phyloP scores from a whole-genome alignment of 2,113 vertebrate genomes.

The Chloroceryle aenea region DNA sequence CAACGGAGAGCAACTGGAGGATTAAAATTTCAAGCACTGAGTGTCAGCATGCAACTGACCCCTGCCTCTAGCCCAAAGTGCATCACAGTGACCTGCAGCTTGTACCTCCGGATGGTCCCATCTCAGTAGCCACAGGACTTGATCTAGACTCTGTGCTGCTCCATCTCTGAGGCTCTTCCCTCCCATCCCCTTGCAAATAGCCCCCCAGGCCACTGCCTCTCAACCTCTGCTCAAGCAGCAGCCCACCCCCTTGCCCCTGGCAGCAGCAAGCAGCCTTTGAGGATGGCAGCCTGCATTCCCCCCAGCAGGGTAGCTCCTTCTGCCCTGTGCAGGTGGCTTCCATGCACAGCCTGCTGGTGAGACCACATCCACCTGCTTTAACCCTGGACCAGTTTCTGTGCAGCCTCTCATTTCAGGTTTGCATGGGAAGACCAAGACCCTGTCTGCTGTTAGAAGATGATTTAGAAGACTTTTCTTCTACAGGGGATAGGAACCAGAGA shows the following conservation, averaged over 20 bases:
- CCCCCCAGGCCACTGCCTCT: background rate
- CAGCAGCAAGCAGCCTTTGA: background rate
- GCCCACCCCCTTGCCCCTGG: background rate
- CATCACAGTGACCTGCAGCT: background rate
- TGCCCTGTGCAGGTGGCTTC: background rate
- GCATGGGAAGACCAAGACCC: background rate
- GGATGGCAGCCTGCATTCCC: background rate
- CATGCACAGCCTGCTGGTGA: background rate
- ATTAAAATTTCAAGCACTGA: background rate
- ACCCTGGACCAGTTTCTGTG: background rate
- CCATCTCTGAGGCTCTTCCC: background rate
- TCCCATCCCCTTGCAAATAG: background rate
- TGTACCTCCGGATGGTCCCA: background rate
- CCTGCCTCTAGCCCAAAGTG: background rate
- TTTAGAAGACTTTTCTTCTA: background rate
- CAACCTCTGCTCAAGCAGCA: background rate
- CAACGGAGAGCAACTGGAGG: background rate
- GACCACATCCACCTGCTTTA: background rate
- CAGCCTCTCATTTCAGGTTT: background rate
- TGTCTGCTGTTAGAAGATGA: background rate
- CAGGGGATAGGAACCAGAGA: background rate
- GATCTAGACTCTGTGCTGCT: background rate
- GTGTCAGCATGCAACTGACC: background rate
- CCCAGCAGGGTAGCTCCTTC: background rate
- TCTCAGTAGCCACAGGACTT: background rate